These are phyloP conservation scores for Plectropomus leopardus DNA, from an alignment of 2,113 vertebrate species.

Conservation along the genomic window DNA sequence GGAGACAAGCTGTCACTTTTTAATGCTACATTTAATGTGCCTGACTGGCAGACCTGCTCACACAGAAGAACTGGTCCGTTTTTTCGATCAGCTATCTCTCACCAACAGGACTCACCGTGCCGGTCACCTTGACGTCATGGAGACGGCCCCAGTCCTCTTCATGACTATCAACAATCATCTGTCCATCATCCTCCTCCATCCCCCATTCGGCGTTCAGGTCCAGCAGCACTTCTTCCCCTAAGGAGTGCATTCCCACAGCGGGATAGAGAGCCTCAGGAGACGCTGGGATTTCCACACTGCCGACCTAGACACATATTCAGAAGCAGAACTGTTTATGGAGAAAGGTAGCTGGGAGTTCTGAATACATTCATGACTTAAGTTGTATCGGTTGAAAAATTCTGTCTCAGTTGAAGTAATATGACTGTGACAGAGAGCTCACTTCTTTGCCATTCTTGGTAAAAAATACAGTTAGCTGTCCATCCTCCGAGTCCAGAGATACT, in stretches of 20 bases:
- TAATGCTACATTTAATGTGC: neutral
- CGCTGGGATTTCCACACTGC: conserved; percentile 87
- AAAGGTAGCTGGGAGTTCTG: neutral
- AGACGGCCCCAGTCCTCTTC: conserved; percentile 95
- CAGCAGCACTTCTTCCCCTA: conserved; percentile 93
- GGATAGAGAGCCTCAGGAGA: conserved; percentile 92
- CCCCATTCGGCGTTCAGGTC: conserved; percentile 92
- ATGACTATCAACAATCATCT: conserved; percentile 96
- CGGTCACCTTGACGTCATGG: conserved; percentile 90
- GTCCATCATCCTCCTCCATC: conserved; percentile 89
- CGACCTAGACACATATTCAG: conserved; percentile 74
- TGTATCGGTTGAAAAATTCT: neutral
- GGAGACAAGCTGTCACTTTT: neutral
- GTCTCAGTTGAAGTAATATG: neutral
- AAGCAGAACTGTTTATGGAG: neutral
- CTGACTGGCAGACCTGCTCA: neutral
- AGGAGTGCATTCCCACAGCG: conserved; percentile 93
- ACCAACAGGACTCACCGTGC: conserved; percentile 85
- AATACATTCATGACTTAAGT: neutral
- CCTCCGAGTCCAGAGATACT: conserved; percentile 89
- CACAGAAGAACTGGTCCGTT: neutral
- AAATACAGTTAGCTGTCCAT: conserved; percentile 93
- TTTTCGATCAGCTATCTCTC: neutral
- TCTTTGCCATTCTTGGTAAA: conserved; percentile 96
- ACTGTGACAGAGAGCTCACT: conserved; percentile 76